A percentile compares a stretch with the other conserved stretches of the same genome.
These are phyloP conservation scores for Meandrina meandrites DNA, from an alignment of 92 coral and sea anemone genomes.

Conservation along the genomic window DNA sequence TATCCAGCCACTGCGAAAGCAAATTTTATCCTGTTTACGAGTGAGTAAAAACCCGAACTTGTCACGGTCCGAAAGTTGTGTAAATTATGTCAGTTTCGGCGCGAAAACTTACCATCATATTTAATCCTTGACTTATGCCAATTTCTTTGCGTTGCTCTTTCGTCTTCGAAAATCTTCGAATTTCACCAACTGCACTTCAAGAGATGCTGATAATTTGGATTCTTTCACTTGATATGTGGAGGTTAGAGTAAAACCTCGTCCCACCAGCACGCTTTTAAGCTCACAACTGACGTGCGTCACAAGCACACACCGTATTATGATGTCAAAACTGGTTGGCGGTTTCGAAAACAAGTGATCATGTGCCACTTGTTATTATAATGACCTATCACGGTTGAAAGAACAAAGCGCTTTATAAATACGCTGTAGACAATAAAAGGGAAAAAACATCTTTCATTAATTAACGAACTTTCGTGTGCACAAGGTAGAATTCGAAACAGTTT, in stretches of 20 bases:
- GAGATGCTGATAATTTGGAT: background rate
- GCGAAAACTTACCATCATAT: constrained; percentile 49
- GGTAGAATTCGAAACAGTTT: background rate
- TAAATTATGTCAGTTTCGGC: constrained; percentile 24
- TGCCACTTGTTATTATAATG: constrained; percentile 42
- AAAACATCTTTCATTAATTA: constrained; percentile 28
- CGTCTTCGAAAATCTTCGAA: background rate
- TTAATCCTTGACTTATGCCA: background rate
- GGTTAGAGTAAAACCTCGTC: background rate
- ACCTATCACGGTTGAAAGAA: constrained; percentile 30
- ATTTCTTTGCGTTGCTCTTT: background rate
- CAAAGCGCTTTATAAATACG: constrained; percentile 32
- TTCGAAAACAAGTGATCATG: constrained; percentile 21
- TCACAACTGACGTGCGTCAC: constrained; percentile 37
- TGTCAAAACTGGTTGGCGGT: constrained; percentile 41
- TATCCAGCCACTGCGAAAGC: background rate
- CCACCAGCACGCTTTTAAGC: background rate
- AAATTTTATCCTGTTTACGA: background rate
- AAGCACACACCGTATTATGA: constrained; percentile 34
- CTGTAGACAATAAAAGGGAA: constrained; percentile 27
- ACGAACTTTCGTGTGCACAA: constrained; percentile 7
- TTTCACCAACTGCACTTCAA: background rate
- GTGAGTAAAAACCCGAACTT: background rate
- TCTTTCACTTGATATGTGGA: background rate
- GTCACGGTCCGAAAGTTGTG: background rate